phyloP scores from a whole-genome alignment of 2,797 vertebrate genomes.

The Taenioides sp. region DNA sequence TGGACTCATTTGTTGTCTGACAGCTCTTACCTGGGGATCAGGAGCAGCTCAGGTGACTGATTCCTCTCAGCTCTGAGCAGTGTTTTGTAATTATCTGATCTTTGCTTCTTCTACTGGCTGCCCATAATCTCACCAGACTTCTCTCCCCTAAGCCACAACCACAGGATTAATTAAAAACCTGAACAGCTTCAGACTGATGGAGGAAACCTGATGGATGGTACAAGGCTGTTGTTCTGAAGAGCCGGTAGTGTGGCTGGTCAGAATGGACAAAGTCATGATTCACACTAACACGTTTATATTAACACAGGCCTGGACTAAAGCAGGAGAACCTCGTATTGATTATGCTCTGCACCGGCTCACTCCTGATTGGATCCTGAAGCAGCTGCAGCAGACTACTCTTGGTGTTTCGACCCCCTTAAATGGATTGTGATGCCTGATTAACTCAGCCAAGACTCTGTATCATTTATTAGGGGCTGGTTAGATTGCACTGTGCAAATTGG shows the following conservation, averaged over 20 bases:
- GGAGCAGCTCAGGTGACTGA: slow-evolving; percentile 29
- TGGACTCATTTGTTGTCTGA: slow-evolving; percentile 18
- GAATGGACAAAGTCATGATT: slow-evolving; percentile 4
- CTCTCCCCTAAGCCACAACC: background rate
- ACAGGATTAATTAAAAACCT: slow-evolving; percentile 35
- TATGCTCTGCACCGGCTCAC: slow-evolving; percentile 1
- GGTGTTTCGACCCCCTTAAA: slow-evolving; percentile 2
- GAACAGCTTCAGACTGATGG: slow-evolving; percentile 14
- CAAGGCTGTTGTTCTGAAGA: slow-evolving; percentile 27
- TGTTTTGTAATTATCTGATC: slow-evolving; percentile 41
- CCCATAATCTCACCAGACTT: background rate
- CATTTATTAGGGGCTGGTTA: background rate
- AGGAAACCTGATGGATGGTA: slow-evolving; percentile 31
- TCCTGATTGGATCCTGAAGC: slow-evolving; percentile 24
- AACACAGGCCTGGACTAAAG: slow-evolving; percentile 3
- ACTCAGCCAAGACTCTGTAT: slow-evolving; percentile 2
- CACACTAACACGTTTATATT: slow-evolving; percentile 6
- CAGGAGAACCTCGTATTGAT: slow-evolving; percentile 22
- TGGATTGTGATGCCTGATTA: slow-evolving; percentile 16
- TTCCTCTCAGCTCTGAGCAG: slow-evolving; percentile 32
- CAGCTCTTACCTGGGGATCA: slow-evolving; percentile 27
- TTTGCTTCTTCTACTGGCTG: slow-evolving; percentile 2
- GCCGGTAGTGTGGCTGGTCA: slow-evolving; percentile 9
- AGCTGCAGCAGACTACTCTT: slow-evolving; percentile 17
- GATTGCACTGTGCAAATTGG: background rate